Conservation (phyloP, 1,140 invertebrate genomes). For the Caenorhabditis latens region DNA sequence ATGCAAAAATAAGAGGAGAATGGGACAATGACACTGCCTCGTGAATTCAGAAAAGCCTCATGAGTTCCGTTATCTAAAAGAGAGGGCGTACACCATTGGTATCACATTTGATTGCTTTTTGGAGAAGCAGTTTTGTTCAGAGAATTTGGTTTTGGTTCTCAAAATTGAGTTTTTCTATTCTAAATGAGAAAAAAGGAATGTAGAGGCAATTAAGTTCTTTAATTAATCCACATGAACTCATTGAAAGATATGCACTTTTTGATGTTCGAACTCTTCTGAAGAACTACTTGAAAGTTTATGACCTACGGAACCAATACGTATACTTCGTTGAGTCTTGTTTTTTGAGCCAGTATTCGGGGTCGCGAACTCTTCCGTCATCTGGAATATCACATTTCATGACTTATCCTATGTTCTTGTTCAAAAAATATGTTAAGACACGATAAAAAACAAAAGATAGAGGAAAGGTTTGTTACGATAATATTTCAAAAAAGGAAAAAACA, state of each 20-base stretch:
- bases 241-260: too few relatives aligned
- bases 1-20: constrained; percentile 9
- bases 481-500: too few relatives aligned
- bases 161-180: neutral
- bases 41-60: constrained; percentile 11
- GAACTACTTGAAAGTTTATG: neutral
- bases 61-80: constrained; percentile 23
- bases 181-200: neutral
- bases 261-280: too few relatives aligned
- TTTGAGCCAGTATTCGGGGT: too few relatives aligned
- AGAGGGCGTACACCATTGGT: constrained; percentile 9
- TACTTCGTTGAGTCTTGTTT: neutral
- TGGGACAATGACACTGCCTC: neutral
- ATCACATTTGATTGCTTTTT: constrained; percentile 28
- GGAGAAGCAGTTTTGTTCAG: neutral
- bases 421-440: neutral
- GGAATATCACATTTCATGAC: constrained; percentile 10
- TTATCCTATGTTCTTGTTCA: neutral
- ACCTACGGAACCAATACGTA: neutral
- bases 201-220: too few relatives aligned
- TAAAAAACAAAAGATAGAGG: neutral
- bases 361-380: neutral
- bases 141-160: neutral
- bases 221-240: too few relatives aligned
- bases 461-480: neutral